Conservation (phyloP, 2,888 invertebrate species). For the Coenonympha arcania region DNA sequence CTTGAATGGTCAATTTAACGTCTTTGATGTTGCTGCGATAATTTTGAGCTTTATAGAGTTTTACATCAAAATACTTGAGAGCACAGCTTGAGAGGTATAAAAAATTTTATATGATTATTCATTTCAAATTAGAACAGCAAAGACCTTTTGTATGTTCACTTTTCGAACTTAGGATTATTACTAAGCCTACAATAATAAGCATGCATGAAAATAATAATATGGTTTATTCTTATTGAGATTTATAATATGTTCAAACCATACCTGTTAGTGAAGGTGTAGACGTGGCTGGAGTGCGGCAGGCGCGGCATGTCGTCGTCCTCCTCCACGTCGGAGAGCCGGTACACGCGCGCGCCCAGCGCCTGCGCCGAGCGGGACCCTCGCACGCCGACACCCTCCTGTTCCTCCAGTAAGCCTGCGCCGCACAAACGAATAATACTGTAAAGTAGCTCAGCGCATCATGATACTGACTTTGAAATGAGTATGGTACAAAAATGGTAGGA, state of each 20-base stretch:
- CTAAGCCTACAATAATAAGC: slow-evolving; percentile 14
- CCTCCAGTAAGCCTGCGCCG: slow-evolving; percentile 80
- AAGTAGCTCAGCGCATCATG: neutral
- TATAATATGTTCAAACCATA: slow-evolving; percentile 24
- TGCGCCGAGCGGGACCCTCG: slow-evolving; percentile 84
- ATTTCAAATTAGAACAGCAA: neutral
- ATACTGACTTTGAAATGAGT: too few species aligned
- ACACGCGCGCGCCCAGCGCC: slow-evolving; percentile 80
- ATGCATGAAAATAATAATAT: slow-evolving; percentile 2
- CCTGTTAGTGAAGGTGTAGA: slow-evolving; percentile 89
- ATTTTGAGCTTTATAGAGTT: too few species aligned
- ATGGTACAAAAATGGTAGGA: too few species aligned
- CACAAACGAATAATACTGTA: neutral
- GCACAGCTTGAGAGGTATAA: neutral
- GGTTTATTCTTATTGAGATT: neutral
- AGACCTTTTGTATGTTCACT: neutral
- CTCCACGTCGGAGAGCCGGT: slow-evolving; percentile 79
- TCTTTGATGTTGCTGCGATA: neutral
- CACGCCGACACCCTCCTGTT: slow-evolving; percentile 91
- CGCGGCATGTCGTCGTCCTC: slow-evolving; percentile 85
- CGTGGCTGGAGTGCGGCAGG: slow-evolving; percentile 83
- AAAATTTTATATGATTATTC: too few species aligned
- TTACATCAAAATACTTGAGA: neutral
- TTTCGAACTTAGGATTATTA: neutral
- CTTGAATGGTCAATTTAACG: neutral